These are phyloP conservation scores for Myripristis murdjan DNA, from an alignment of 2,797 vertebrate genomes.

Conservation along the genomic window DNA sequence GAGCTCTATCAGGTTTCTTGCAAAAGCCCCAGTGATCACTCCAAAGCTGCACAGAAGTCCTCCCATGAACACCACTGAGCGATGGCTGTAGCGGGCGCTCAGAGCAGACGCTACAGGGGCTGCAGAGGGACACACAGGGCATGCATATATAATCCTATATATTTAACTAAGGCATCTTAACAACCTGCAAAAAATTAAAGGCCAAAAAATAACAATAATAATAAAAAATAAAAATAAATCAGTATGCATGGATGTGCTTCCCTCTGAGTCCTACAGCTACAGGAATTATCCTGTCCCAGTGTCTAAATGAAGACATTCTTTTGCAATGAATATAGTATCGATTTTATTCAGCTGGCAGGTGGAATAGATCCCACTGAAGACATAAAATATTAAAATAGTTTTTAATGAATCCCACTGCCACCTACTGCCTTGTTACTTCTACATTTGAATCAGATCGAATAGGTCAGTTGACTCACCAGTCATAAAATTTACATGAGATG, in stretches of 20 bases:
- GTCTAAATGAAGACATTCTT: not conserved
- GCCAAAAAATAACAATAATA: too few species aligned
- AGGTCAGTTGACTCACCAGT: not conserved
- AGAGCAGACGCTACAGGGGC: constrained; percentile 75
- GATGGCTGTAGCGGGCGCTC: constrained; percentile 67
- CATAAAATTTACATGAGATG: not conserved
- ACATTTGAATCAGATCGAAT: not conserved
- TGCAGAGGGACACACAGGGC: constrained; percentile 49
- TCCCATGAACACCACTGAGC: constrained; percentile 72
- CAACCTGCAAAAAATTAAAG: too few species aligned
- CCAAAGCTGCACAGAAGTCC: constrained; percentile 76
- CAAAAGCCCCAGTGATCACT: constrained; percentile 63
- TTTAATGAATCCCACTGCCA: constrained; percentile 6
- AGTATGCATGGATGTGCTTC: too few species aligned
- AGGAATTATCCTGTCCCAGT: not conserved
- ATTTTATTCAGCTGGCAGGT: too few species aligned
- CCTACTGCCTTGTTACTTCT: not conserved
- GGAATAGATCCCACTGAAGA: constrained; percentile 1
- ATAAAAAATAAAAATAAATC: too few species aligned
- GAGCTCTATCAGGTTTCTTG: constrained; percentile 70
- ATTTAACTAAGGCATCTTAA: not conserved
- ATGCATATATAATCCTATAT: constrained; percentile 15
- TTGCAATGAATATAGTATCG: not conserved
- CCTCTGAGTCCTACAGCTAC: not conserved
- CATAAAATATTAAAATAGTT: not conserved